Evolutionary conservation across 2,797 vertebrate species (phyloP).

Genomic region (Sarcophilus harrisii): DNA sequence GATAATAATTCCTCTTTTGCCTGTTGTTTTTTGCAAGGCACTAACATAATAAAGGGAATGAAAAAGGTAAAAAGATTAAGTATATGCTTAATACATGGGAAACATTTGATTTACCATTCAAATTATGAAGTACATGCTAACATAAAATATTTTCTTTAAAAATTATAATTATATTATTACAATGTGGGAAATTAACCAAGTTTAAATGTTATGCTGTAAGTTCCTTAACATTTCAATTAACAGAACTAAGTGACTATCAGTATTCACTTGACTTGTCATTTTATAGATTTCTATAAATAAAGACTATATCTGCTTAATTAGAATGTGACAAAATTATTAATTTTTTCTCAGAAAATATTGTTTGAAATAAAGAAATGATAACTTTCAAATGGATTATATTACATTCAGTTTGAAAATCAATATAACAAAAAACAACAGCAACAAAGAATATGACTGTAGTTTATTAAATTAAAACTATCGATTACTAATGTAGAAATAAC

Average conservation of each 20-base stretch:
- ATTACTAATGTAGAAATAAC: not conserved
- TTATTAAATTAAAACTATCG: not conserved
- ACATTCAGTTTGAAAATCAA: not conserved
- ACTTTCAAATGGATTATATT: not conserved
- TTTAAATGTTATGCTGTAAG: not conserved
- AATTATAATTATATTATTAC: not conserved
- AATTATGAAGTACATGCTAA: not conserved
- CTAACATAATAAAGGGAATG: constrained; percentile 80
- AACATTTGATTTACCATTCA: not conserved
- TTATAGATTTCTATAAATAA: not conserved
- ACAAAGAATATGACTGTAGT: not conserved
- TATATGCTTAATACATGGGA: not conserved
- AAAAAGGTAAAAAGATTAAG: not conserved
- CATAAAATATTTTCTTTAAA: constrained; percentile 8
- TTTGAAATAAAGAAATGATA: not conserved
- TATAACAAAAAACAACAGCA: not conserved
- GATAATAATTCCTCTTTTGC: constrained; percentile 91
- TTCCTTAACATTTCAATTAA: not conserved
- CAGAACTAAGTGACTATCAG: not conserved
- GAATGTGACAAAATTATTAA: not conserved
- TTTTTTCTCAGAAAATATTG: not conserved
- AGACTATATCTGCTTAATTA: not conserved
- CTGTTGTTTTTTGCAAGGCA: constrained; percentile 86
- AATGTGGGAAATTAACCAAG: not conserved
- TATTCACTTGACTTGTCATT: not conserved